Evolutionary conservation across 2,113 vertebrate genomes (phyloP).

Genomic region (Pluvialis apricaria): DNA sequence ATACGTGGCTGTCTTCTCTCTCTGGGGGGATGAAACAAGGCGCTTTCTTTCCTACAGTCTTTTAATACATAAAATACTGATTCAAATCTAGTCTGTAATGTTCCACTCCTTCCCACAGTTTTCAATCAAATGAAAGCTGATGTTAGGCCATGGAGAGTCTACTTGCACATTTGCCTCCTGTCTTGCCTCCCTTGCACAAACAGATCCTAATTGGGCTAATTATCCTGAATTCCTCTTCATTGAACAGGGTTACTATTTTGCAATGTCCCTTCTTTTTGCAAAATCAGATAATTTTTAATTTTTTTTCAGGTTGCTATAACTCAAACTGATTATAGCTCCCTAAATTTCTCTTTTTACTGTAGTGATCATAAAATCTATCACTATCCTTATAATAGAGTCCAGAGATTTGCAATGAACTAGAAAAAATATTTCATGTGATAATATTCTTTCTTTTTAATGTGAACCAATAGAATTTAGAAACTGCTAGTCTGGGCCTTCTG

Average conservation of each 20-base stretch:
- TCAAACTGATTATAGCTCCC: background rate
- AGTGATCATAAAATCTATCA: background rate
- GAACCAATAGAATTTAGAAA: background rate
- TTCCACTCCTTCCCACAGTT: background rate
- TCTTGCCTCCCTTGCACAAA: background rate
- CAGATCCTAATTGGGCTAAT: background rate
- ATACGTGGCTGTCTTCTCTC: background rate
- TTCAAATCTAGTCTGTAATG: background rate
- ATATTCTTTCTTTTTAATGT: background rate
- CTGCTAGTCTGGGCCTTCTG: background rate
- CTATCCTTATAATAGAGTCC: background rate
- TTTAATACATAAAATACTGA: background rate
- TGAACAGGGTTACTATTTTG: background rate
- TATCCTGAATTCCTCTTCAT: background rate
- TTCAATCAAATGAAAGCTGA: background rate
- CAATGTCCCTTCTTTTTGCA: background rate
- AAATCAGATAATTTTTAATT: background rate
- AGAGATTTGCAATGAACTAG: background rate
- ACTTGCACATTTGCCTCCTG: background rate
- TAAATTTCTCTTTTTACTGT: background rate
- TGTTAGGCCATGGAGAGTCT: background rate
- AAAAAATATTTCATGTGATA: background rate
- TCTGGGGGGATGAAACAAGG: background rate
- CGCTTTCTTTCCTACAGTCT: background rate
- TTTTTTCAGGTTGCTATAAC: background rate